Base-by-base conservation (phyloP, 2,888 invertebrate genomes). In the Sphaerophoria taeniata region DNA sequence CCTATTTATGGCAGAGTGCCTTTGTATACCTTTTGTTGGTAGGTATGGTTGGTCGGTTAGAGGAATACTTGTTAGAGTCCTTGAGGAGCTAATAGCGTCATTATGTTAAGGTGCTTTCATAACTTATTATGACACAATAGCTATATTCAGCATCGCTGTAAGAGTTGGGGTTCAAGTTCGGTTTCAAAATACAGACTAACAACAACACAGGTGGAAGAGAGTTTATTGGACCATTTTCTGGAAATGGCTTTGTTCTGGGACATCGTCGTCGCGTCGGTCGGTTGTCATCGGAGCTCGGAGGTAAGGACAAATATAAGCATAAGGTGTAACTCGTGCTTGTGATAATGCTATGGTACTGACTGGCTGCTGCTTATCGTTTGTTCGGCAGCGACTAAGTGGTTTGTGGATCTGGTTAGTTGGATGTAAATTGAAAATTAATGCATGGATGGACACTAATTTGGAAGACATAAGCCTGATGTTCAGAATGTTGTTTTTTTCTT, bases 151-250 rank as follows among this genome's bases (percentile, higher is more conserved):
- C 43, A 43, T 11, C 43, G 9, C 24, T 24, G 24, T 24, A 24
- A 24, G 24, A 24, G 24, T 24, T 24, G 24, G 24, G 24, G 24
- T 24, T 24, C 24, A 24, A 24, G 24, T 24, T 24, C 24, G 24
- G 24, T 24, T 45, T 4, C n/a, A 45, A 11, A 4, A n/a, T 45
- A 45, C n/a, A 45, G n/a, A n/a, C 2, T n/a, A n/a, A 45, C 9
- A 45, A 45, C 55, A 56, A 63, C 45, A 82, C 82, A 82, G 82
- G 82, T 82, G 82, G 67, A 56, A 77, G 73, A 56, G 33, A 61
- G 80, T 75, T 76, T 80, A 80, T 76, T 80, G 75, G 76, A 76
- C 67, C 80, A 72, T 76, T 80, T 80, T 53, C 63, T 74, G 79
- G 53, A 74, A 79, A 79, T 70, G 56, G 74, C 36, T 84, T 79